Percentiles rank a stretch among this genome's conserved stretches.
These are phyloP conservation scores for Saxidomus purpurata DNA, from an alignment of 1,140 invertebrate genomes.

Conservation along the genomic window DNA sequence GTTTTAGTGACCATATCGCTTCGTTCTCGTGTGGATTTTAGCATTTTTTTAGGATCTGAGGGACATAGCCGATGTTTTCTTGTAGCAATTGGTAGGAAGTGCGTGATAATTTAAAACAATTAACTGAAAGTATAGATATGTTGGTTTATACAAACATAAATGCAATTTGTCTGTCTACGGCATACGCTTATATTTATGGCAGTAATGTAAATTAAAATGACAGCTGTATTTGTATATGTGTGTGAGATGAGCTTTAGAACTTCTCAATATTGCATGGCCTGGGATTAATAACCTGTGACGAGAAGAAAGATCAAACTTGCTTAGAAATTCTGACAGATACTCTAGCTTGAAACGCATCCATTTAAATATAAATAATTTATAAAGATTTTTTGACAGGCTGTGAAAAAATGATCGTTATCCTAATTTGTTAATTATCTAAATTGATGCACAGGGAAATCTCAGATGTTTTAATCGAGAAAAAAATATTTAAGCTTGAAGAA, in stretches of 20 bases:
- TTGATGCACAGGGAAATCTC: background rate
- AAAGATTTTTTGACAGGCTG: background rate
- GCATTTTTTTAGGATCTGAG: too few species aligned
- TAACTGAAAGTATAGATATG: too few species aligned
- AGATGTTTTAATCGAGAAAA: background rate
- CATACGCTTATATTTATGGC: too few species aligned
- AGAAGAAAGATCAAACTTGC: background rate
- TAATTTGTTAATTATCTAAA: conserved; percentile 34
- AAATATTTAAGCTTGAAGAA: background rate
- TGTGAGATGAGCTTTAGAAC: background rate
- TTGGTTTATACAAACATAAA: too few species aligned
- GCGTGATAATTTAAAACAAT: too few species aligned
- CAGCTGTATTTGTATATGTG: too few species aligned
- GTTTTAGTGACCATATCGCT: too few species aligned
- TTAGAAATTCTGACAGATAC: conserved; percentile 25
- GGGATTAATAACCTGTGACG: background rate
- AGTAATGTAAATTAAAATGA: too few species aligned
- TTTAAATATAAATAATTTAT: conserved; percentile 20
- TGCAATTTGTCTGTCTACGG: too few species aligned
- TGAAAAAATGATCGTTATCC: background rate
- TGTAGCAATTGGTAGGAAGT: too few species aligned
- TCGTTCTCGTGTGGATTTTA: too few species aligned
- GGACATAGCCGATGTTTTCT: too few species aligned
- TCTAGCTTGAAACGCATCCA: background rate
- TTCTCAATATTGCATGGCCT: background rate